phyloP scores from a whole-genome alignment of 2,113 vertebrate species.

The Amazona vittata region DNA sequence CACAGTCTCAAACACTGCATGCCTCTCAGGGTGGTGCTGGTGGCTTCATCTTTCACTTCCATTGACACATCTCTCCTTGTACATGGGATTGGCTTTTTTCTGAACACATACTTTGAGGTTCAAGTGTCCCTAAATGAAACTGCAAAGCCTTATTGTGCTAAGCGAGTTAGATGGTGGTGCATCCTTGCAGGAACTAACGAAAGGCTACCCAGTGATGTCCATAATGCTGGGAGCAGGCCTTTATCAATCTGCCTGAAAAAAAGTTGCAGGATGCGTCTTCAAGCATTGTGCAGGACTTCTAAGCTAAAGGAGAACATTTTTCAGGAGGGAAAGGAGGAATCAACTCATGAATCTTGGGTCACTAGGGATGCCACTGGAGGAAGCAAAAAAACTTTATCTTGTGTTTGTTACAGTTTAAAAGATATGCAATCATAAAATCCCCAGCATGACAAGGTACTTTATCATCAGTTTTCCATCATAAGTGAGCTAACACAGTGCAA shows the following conservation, averaged over 20 bases:
- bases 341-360: not conserved
- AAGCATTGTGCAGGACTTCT: not conserved
- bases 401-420: not conserved
- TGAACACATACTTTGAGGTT: not conserved
- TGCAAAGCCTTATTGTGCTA: not conserved
- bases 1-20: not conserved
- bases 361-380: not conserved
- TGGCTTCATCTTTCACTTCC: not conserved
- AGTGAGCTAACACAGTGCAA: accelerated
- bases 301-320: not conserved
- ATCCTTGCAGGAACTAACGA: not conserved
- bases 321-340: not conserved
- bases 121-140: not conserved
- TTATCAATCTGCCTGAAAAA: not conserved
- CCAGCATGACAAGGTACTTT: not conserved
- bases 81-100: not conserved
- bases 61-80: not conserved
- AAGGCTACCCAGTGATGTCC: not conserved
- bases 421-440: not conserved
- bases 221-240: not conserved
- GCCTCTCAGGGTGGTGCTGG: accelerated
- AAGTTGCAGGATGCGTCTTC: not conserved
- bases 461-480: not conserved
- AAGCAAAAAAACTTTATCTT: not conserved
- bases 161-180: not conserved